phyloP scores from a whole-genome alignment of 2,113 vertebrate genomes.

The Hippocampus barbouri region DNA sequence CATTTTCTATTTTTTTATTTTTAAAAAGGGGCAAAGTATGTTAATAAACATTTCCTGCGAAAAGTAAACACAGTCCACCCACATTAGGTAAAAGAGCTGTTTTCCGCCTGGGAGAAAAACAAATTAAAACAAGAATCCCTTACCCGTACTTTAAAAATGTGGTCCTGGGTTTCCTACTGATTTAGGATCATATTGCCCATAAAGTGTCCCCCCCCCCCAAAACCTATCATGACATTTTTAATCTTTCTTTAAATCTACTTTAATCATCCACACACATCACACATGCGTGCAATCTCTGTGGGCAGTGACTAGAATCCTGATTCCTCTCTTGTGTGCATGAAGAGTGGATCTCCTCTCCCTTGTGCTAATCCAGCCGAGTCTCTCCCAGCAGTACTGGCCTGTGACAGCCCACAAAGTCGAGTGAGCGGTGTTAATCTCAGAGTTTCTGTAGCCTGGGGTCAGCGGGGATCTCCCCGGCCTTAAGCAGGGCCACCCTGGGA shows the following conservation, averaged over 20 bases:
- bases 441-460: conserved; percentile 53
- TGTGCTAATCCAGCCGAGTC: conserved; percentile 63
- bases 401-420: conserved; percentile 69
- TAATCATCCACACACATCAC: conserved; percentile 27
- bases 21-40: no score
- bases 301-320: conserved; percentile 53
- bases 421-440: conserved; percentile 57
- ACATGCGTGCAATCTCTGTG: conserved; percentile 34
- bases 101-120: background rate
- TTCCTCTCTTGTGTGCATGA: conserved; percentile 61
- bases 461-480: conserved; percentile 56
- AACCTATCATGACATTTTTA: conserved; percentile 37
- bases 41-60: no score
- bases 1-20: no score
- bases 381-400: conserved; percentile 50
- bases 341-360: conserved; percentile 61
- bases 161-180: conserved; percentile 8
- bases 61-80: no score
- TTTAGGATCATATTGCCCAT: conserved; percentile 8
- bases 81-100: no score
- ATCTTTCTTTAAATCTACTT: conserved; percentile 45
- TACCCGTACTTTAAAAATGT: background rate
- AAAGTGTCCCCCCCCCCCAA: background rate
- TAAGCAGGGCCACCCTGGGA: conserved; percentile 59
- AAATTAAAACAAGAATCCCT: background rate